These are phyloP conservation scores for Solenopsis fugax DNA, from an alignment of 1,140 invertebrate species.

Conservation along the genomic window DNA sequence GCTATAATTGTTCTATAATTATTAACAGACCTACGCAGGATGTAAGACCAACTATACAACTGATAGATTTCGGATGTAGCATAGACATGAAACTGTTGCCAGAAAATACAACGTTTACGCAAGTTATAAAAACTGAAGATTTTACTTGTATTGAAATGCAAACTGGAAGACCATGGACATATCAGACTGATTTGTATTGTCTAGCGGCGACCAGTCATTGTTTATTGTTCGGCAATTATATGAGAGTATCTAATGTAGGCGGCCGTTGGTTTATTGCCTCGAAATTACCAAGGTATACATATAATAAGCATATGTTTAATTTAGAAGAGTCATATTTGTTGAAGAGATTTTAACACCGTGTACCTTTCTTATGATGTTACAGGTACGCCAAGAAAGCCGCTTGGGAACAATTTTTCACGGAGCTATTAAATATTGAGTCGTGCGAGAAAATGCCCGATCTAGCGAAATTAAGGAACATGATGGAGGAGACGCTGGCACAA, in stretches of 20 bases:
- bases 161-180: conserved; percentile 95
- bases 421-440: conserved; percentile 90
- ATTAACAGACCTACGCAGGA: conserved; percentile 87
- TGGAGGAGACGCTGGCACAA: conserved; percentile 87
- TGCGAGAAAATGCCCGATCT: conserved; percentile 90
- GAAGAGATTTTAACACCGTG: conserved; percentile 11
- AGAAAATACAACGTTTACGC: conserved; percentile 92
- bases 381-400: conserved; percentile 89
- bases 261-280: conserved; percentile 90
- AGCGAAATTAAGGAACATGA: conserved; percentile 88
- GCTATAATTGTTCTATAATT: neutral
- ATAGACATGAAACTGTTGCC: conserved; percentile 96
- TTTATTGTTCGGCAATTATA: conserved; percentile 95
- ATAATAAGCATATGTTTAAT: neutral
- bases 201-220: conserved; percentile 95
- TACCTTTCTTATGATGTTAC: conserved; percentile 37
- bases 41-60: conserved; percentile 89
- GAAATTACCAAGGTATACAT: conserved; percentile 89
- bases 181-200: conserved; percentile 96
- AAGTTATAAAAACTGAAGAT: conserved; percentile 90
- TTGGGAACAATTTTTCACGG: conserved; percentile 90
- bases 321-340: neutral
- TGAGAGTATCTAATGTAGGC: conserved; percentile 91
- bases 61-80: conserved; percentile 95
- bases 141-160: conserved; percentile 96